phyloP scores from a whole-genome alignment of 2,797 vertebrate species.

The Xenentodon cancila region DNA sequence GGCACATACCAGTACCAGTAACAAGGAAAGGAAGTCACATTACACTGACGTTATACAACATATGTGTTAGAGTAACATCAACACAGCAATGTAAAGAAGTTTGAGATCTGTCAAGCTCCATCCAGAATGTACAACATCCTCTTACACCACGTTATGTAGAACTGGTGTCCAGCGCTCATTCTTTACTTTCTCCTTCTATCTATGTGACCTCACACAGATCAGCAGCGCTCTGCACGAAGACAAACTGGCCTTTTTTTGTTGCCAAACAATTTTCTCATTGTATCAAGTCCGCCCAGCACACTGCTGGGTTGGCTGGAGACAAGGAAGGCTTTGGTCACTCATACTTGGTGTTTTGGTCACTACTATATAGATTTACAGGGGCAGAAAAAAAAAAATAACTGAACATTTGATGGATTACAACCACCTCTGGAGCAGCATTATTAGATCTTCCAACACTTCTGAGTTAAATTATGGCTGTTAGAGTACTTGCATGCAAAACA shows the following conservation, averaged over 20 bases:
- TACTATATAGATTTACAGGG: constrained; percentile 24
- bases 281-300: constrained; percentile 51
- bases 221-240: constrained; percentile 46
- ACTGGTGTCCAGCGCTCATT: constrained; percentile 1
- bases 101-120: neutral
- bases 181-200: constrained; percentile 12
- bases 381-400: neutral
- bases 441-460: neutral
- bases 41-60: neutral
- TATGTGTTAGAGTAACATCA: constrained; percentile 4
- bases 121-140: constrained; percentile 25
- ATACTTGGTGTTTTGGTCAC: constrained; percentile 10
- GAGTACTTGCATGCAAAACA: too few species aligned
- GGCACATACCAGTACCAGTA: neutral
- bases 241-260: constrained; percentile 68
- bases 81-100: constrained; percentile 4
- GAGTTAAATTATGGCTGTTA: too few species aligned
- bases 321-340: constrained; percentile 28
- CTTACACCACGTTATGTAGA: neutral
- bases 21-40: too few species aligned
- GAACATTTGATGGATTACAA: neutral
- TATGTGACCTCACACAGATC: constrained; percentile 63
- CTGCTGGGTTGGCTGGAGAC: constrained; percentile 46
- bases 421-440: neutral
- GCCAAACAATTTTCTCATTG: constrained; percentile 78